Base-by-base conservation (phyloP, 2,888 invertebrate species). In the Mythimna ferrago region DNA sequence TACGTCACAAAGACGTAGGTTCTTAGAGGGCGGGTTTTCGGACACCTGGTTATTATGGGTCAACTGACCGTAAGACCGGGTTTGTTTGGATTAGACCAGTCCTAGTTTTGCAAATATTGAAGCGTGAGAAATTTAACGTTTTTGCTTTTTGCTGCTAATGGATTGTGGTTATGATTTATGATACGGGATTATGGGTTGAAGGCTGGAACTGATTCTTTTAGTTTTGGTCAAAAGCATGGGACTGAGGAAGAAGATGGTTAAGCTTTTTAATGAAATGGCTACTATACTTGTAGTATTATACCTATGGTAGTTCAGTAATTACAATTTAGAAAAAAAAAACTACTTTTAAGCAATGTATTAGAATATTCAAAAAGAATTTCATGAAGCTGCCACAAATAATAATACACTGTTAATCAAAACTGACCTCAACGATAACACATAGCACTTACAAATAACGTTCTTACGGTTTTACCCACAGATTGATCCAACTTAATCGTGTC, bases 41-140 rank as follows among this genome's bases (percentile, higher is more conserved):
- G 81, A 81, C 88, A 89, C 95, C 96, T 86, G 93, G 93, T 90
- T 92, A 93, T 95, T 95, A 93, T 93, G 90, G 91, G 81, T 86
- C 94, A 93, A 94, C 95, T 96, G 96, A 96, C 96, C 96, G 93
- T 94, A 92, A 92, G 92, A 44, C 57, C 41, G 41, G 89, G 89
- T 90, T 89, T 94, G 93, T 94, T 93, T 92, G 93, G 89, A 89
- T 93, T 93, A 92, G 93, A 86, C 91, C 91, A 89, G 91, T 89
- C 80, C 91, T 91, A 92, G 90, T 91, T 90, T 87, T 85, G 89
- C 90, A 91, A 93, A 93, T 89, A 92, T 87, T 82, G 71, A 71
- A 92, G 90, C 95, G 95, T 95, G 95, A 94, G 95, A 95, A 95
- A 83, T 73, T 66, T 92, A 92, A 93, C 92, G 92, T 85, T 88